These are phyloP conservation scores for Epinotia bilunana DNA, from an alignment of 2,888 invertebrate genomes.

Conservation along the genomic window DNA sequence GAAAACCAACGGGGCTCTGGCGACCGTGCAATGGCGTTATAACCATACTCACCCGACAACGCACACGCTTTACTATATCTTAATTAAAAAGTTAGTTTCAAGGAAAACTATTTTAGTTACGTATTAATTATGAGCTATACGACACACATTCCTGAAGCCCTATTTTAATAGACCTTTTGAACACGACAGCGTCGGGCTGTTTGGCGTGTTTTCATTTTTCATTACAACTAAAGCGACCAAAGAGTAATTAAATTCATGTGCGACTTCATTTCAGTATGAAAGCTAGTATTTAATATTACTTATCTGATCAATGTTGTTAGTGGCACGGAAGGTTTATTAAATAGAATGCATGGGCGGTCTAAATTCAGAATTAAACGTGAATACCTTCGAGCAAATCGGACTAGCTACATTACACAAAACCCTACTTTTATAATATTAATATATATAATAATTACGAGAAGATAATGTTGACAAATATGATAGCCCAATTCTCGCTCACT, in stretches of 20 bases:
- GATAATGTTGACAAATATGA: too few relatives aligned
- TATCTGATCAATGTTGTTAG: constrained; percentile 31
- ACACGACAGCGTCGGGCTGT: background rate
- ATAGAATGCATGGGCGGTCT: background rate
- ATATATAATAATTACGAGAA: background rate
- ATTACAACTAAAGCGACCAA: constrained; percentile 20
- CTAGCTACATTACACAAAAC: background rate
- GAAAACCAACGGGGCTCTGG: too few relatives aligned
- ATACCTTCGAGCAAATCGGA: background rate
- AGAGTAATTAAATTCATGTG: constrained; percentile 17
- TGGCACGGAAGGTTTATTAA: constrained; percentile 21
- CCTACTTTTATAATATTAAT: background rate
- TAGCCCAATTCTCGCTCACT: too few relatives aligned
- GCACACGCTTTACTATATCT: too few relatives aligned
- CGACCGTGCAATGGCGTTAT: too few relatives aligned
- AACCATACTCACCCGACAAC: too few relatives aligned
- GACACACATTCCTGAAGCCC: constrained; percentile 9
- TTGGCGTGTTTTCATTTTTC: constrained; percentile 26
- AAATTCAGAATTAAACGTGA: background rate
- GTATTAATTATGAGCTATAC: background rate
- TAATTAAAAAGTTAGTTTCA: too few relatives aligned
- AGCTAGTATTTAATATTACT: constrained; percentile 28
- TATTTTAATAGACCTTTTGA: background rate
- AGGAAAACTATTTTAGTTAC: too few relatives aligned
- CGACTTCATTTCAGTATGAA: constrained; percentile 26